phyloP scores from a whole-genome alignment of 2,888 invertebrate genomes.

The Athalia cordata region DNA sequence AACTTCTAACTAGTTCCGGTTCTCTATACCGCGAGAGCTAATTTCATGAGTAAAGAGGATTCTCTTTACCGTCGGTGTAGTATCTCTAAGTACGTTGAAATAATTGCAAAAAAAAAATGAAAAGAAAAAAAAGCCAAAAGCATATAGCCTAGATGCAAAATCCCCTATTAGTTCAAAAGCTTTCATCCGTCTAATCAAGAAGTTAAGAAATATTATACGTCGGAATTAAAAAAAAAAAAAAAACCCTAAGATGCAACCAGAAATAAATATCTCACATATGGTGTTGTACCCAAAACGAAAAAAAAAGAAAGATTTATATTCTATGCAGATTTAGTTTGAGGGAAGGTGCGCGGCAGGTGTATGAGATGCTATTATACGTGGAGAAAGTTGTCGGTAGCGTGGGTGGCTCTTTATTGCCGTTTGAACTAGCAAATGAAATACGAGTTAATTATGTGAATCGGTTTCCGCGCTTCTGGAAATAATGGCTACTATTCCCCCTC shows the following conservation, averaged over 20 bases:
- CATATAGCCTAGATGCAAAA: too few species aligned
- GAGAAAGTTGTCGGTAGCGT: neutral
- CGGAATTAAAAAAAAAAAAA: too few species aligned
- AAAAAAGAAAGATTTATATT: too few species aligned
- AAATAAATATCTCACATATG: too few species aligned
- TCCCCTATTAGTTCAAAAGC: too few species aligned
- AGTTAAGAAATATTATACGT: too few species aligned
- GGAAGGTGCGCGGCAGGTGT: neutral
- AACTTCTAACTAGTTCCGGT: neutral
- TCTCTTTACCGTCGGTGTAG: neutral
- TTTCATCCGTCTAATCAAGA: too few species aligned
- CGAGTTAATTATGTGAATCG: constrained; percentile 36
- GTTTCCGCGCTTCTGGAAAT: constrained; percentile 29
- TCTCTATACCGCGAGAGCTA: neutral
- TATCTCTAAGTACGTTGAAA: neutral
- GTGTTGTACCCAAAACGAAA: too few species aligned
- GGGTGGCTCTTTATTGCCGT: constrained; percentile 18
- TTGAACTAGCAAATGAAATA: constrained; percentile 39
- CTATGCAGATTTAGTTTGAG: too few species aligned
- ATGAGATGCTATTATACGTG: neutral
- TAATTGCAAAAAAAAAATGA: neutral
- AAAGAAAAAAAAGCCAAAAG: neutral
- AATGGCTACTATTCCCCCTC: constrained; percentile 2
- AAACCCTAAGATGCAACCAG: too few species aligned
- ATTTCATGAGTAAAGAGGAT: constrained; percentile 2